Evolutionary conservation across 2,888 invertebrate species (phyloP).

Genomic region (Catocala fraxini): DNA sequence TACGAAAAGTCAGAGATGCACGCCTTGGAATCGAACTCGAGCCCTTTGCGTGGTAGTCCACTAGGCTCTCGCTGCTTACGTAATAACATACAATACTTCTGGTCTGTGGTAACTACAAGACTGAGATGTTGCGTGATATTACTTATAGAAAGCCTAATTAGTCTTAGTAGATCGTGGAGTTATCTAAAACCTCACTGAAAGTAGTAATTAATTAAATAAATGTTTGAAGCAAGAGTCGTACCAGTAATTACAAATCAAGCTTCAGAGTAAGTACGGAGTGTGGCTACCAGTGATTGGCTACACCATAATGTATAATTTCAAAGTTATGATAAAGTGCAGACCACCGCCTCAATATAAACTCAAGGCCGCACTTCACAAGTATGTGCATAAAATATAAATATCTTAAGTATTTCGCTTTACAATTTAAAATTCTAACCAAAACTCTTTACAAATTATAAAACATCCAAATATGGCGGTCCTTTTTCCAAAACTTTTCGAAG

Average conservation of each 20-base stretch:
- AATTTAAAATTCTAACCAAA: conserved; percentile 26
- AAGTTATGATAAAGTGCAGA: conserved; percentile 24
- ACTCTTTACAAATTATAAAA: conserved; percentile 44
- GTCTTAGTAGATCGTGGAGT: no score
- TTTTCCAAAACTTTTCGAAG: conserved; percentile 48
- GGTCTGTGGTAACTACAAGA: no score
- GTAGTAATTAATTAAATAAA: neutral
- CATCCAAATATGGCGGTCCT: conserved; percentile 42
- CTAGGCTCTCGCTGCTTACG: no score
- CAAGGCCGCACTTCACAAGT: conserved; percentile 19
- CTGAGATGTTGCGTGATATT: no score
- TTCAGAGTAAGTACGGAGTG: neutral
- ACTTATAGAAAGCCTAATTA: no score
- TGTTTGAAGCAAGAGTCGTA: neutral
- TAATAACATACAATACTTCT: no score
- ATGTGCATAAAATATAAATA: conserved; percentile 18
- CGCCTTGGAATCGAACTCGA: no score
- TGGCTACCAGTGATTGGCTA: conserved; percentile 8
- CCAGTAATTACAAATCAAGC: neutral
- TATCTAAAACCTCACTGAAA: no score
- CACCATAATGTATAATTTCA: conserved; percentile 17
- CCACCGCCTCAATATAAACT: conserved; percentile 24
- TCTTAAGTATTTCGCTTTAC: conserved; percentile 21
- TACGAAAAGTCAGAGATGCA: no score
- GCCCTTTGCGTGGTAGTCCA: no score